phyloP scores from a whole-genome alignment of 2,888 invertebrate genomes.

The Willowsia nigromaculata region DNA sequence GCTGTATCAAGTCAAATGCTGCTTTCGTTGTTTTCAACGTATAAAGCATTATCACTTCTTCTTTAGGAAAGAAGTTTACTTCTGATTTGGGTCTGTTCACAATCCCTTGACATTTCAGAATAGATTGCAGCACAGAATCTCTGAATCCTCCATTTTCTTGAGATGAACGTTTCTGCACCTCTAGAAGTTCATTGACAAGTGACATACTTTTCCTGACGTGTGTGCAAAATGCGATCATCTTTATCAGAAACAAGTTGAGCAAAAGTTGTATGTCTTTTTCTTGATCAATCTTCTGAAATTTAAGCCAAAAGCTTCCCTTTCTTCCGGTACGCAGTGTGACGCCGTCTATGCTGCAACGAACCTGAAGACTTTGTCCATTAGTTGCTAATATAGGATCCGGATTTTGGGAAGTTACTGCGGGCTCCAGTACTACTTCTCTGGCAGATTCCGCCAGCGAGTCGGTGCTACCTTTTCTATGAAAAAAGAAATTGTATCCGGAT shows the following conservation, averaged over 20 bases:
- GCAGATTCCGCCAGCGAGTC: not conserved
- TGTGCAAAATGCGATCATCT: not conserved
- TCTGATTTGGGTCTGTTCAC: not conserved
- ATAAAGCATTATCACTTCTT: conserved; percentile 37
- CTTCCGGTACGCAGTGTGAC: conserved; percentile 23
- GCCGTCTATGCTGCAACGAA: conserved; percentile 52
- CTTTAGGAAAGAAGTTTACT: conserved; percentile 41
- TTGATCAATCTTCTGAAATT: conserved; percentile 34
- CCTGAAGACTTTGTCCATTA: not conserved
- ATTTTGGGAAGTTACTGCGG: not conserved
- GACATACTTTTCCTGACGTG: not conserved
- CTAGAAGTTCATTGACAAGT: not conserved
- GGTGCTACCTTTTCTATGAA: not conserved
- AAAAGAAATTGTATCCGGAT: conserved; percentile 39
- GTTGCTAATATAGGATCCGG: too few relatives aligned
- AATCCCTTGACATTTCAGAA: conserved; percentile 19
- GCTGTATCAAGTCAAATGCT: conserved; percentile 20
- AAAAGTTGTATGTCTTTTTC: conserved; percentile 13
- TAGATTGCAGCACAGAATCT: not conserved
- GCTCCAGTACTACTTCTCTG: not conserved
- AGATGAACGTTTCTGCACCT: not conserved
- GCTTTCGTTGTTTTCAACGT: conserved; percentile 40
- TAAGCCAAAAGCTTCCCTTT: conserved; percentile 9
- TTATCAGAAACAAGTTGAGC: not conserved
- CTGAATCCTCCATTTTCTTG: not conserved